Conservation (phyloP, 2,797 vertebrate genomes). For the Myotis pilosus region DNA sequence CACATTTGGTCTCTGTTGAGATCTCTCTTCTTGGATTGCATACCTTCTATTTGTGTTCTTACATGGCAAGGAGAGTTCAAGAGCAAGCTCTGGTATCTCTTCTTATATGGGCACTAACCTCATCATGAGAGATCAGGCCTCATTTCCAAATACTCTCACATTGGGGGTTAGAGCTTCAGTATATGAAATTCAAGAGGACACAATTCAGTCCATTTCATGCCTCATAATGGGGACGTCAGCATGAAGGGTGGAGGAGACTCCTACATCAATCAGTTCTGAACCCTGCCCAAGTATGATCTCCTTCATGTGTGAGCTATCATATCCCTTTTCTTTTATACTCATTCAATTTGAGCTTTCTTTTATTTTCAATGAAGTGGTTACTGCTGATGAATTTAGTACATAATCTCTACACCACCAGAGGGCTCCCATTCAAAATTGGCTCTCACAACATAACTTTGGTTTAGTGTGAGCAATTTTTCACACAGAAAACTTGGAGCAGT, state of each 20-base stretch:
- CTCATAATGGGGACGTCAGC: fast-evolving
- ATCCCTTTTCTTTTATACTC: not conserved
- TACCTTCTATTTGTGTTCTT: not conserved
- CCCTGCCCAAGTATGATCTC: not conserved
- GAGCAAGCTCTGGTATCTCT: not conserved
- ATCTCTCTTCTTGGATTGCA: not conserved
- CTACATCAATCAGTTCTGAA: not conserved
- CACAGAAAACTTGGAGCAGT: not conserved
- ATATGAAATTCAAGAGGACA: not conserved
- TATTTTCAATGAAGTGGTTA: not conserved
- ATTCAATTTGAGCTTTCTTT: not conserved
- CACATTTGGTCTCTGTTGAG: not conserved
- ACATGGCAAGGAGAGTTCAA: not conserved
- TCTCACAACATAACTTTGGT: not conserved
- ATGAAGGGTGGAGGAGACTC: not conserved
- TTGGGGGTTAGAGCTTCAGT: not conserved
- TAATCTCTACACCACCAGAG: not conserved
- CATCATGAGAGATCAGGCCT: not conserved
- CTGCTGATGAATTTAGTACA: not conserved
- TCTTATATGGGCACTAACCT: not conserved
- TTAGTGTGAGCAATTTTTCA: not conserved
- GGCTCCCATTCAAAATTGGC: not conserved
- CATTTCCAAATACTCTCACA: not conserved
- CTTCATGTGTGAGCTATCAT: not conserved
- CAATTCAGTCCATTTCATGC: not conserved